Evolutionary conservation across 2,113 vertebrate species (phyloP), one percentile per base, ranked within the genome.

Genomic region (Oxygymnocypris stewartii): DNA sequence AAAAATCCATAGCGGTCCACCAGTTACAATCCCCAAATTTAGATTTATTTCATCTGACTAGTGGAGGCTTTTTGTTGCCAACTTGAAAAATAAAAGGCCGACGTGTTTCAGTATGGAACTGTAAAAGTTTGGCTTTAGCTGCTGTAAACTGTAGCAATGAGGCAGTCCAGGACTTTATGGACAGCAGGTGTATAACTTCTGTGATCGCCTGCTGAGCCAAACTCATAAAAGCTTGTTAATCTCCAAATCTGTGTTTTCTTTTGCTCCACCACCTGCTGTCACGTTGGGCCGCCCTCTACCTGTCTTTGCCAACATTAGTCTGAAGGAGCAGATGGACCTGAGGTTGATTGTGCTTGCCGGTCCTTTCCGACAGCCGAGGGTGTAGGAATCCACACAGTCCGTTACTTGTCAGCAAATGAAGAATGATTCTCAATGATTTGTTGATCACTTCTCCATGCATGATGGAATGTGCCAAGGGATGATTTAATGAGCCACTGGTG

Each of bases 211-310:
- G 14, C 83, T 57, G 10, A 37, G 79, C 63, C 74, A 71, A 65
- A 83, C 75, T 88, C 61, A 31, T 79, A 85, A 85, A 84, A 90
- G 86, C 90, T 92, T 87, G 92, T 92, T 93, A 91, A 93, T 93
- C 90, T 88, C 87, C 86, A 88, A 86, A 78, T 78, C 84, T 91
- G 67, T 88, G 88, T 90, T 90, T 88, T 87, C 84, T 85, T 83
- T 88, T 65, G 28, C 57, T 74, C 83, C 78, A 13, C 51, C 61
- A 74, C 89, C 90, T 83, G 91, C 91, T 92, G 25, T 89, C 88
- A 89, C 88, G 92, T 88, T 67, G 61, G 82, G 78, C 8, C 81
- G 90, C 90, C 89, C 93, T 92, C 89, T 93, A 87, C 87, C 88
- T 91, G 90, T 90, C 87, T 91, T 92, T 92, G 91, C 93, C 86